Percentiles rank a stretch among this genome's conserved stretches.
Conservation (phyloP, 2,888 invertebrate genomes). For the Lumbricus terrestris region DNA sequence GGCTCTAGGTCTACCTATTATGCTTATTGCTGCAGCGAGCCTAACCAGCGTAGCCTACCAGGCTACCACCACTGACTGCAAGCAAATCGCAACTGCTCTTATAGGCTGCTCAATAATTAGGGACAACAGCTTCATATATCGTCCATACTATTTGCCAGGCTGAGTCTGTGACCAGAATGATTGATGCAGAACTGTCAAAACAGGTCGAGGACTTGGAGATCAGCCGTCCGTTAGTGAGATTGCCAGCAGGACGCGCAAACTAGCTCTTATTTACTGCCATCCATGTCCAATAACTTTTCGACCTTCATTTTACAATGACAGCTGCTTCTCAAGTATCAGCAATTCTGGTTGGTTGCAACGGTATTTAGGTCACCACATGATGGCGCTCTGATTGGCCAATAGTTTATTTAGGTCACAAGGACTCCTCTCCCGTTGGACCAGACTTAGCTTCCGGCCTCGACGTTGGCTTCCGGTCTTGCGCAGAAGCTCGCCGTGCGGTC, state of each 20-base stretch:
- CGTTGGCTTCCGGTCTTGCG: background rate
- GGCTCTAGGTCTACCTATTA: no score
- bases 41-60: no score
- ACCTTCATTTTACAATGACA: background rate
- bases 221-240: background rate
- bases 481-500: background rate
- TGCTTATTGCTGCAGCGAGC: no score
- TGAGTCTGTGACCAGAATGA: background rate
- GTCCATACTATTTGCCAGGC: background rate
- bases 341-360: background rate
- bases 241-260: background rate
- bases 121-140: background rate
- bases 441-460: background rate
- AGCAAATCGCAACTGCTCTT: no score
- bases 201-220: background rate
- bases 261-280: background rate
- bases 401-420: background rate
- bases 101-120: background rate
- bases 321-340: background rate
- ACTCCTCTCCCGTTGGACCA: background rate
- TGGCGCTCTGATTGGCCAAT: background rate
- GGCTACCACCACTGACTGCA: no score
- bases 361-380: background rate
- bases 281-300: background rate
- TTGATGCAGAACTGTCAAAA: background rate